phyloP scores from a whole-genome alignment of 2,113 vertebrate species.

The Caloenas nicobarica region DNA sequence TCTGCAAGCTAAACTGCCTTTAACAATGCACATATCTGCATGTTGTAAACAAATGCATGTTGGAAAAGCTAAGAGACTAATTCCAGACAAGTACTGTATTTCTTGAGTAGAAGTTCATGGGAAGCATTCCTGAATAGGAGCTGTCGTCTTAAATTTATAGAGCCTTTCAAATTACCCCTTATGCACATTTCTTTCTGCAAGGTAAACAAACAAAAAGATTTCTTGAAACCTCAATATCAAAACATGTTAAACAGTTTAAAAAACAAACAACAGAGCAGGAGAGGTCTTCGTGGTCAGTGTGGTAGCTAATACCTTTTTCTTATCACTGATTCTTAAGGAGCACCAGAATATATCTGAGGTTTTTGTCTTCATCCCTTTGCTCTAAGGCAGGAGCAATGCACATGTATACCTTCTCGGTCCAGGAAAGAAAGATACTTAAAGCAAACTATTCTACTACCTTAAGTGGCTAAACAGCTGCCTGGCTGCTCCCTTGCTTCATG shows the following conservation, averaged over 20 bases:
- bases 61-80: neutral
- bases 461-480: neutral
- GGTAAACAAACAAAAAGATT: neutral
- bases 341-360: neutral
- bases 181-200: neutral
- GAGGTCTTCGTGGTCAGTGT: neutral
- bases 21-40: neutral
- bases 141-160: fast-evolving
- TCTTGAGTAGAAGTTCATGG: neutral
- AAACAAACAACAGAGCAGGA: neutral
- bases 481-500: neutral
- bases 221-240: neutral
- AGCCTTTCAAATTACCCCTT: neutral
- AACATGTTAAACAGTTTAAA: neutral
- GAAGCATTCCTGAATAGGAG: neutral
- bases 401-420: neutral
- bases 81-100: neutral
- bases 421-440: neutral
- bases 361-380: neutral
- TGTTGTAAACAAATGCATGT: neutral
- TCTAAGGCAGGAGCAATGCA: neutral
- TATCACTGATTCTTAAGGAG: neutral
- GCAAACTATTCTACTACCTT: neutral
- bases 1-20: neutral
- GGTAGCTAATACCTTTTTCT: neutral